Evolutionary conservation across 2,113 vertebrate species (phyloP).

Genomic region (Arvicanthis niloticus): DNA sequence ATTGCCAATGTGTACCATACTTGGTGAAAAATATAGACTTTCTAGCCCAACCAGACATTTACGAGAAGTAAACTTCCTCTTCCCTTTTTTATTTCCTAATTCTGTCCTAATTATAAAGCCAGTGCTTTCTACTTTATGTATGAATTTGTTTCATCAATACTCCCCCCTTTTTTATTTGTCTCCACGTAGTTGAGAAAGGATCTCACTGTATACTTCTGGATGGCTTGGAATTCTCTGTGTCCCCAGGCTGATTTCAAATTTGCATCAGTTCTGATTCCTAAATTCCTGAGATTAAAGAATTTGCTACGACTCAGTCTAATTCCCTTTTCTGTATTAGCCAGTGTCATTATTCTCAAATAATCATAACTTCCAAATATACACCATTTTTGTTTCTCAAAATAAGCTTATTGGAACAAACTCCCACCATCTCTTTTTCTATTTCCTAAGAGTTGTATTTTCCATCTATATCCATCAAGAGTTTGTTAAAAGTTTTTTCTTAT

Average conservation of each 20-base stretch:
- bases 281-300: not conserved
- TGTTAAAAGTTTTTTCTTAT: not conserved
- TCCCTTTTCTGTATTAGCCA: not conserved
- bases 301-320: not conserved
- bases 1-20: not conserved
- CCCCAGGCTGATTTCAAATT: not conserved
- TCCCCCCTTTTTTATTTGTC: not conserved
- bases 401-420: constrained; percentile 6
- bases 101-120: not conserved
- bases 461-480: not conserved
- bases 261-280: not conserved
- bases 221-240: not conserved
- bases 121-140: not conserved
- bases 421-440: not conserved
- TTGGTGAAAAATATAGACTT: not conserved
- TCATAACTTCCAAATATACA: not conserved
- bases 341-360: not conserved
- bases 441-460: constrained; percentile 19
- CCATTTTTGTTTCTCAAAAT: constrained; percentile 34
- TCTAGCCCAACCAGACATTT: not conserved
- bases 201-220: not conserved
- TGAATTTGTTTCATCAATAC: not conserved
- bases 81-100: not conserved
- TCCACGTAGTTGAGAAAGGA: not conserved
- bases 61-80: not conserved